These are phyloP conservation scores for Laupala kohalensis DNA, from an alignment of 1,140 invertebrate species.

Conservation along the genomic window DNA sequence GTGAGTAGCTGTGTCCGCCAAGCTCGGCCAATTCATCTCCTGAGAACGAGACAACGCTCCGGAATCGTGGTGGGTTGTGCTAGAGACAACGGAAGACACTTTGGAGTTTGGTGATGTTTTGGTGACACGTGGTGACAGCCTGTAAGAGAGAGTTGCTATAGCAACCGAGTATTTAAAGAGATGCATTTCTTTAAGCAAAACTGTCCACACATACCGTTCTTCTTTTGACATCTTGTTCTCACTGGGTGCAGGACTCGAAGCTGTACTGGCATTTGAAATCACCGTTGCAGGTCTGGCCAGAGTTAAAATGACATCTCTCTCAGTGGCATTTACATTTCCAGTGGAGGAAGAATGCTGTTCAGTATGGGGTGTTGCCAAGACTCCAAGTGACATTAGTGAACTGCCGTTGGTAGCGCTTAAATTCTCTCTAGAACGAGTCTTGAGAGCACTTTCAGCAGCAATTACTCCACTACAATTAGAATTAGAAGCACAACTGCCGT, in stretches of 20 bases:
- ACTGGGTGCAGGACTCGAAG: constrained; percentile 41
- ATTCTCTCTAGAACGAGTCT: constrained; percentile 37
- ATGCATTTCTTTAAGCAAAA: neutral
- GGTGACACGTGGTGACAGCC: constrained; percentile 35
- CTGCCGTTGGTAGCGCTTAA: constrained; percentile 27
- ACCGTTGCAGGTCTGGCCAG: constrained; percentile 57
- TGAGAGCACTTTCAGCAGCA: neutral
- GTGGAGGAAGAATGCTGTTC: neutral
- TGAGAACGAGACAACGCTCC: constrained; percentile 22
- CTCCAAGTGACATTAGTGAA: neutral
- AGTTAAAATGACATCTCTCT: constrained; percentile 49
- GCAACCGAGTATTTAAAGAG: neutral
- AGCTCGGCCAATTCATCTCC: constrained; percentile 59
- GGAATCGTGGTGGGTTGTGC: neutral
- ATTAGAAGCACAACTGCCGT: constrained; percentile 10
- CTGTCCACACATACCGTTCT: constrained; percentile 33
- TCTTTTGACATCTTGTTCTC: constrained; percentile 43
- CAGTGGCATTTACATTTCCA: neutral
- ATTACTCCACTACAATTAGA: neutral
- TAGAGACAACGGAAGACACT: neutral
- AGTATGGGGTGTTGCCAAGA: neutral
- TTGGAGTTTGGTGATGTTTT: constrained; percentile 17
- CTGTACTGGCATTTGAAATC: constrained; percentile 49
- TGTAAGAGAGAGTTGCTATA: constrained; percentile 14
- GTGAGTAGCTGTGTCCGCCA: constrained; percentile 61